These are phyloP conservation scores for Drosophila nr. perissopoda DNA, from an alignment of 2,888 invertebrate genomes.

Conservation along the genomic window DNA sequence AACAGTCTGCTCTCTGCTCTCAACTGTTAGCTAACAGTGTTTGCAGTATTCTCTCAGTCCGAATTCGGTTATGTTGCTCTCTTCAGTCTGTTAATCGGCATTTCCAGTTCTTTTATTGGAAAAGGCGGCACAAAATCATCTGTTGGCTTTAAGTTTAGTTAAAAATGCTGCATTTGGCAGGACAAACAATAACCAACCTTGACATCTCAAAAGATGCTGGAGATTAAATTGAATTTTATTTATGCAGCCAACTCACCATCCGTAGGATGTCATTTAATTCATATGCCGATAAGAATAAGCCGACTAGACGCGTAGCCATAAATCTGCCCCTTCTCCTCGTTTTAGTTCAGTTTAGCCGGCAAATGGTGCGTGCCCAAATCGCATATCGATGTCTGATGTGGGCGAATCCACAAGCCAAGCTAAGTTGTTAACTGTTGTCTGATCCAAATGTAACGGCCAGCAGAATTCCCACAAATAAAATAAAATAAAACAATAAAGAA, in stretches of 20 bases:
- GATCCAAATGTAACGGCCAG: conserved; percentile 51
- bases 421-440: conserved; percentile 22
- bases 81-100: background rate
- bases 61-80: conserved; percentile 40
- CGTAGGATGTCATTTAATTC: conserved; percentile 20
- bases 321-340: conserved; percentile 8
- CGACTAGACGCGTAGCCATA: conserved; percentile 21
- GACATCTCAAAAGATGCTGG: background rate
- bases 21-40: conserved; percentile 14
- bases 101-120: conserved; percentile 51
- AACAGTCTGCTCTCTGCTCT: background rate
- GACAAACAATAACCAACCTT: conserved; percentile 35
- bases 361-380: conserved; percentile 75
- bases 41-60: conserved; percentile 5
- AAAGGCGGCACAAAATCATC: conserved; percentile 64
- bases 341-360: conserved; percentile 26
- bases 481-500: conserved; percentile 31
- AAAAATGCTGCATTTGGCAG: conserved; percentile 13
- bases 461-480: conserved; percentile 30
- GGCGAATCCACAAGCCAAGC: conserved; percentile 43
- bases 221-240: conserved; percentile 58
- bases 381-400: conserved; percentile 49
- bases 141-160: conserved; percentile 37
- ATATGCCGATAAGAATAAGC: conserved; percentile 27
- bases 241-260: conserved; percentile 15